Conservation (phyloP, 2,888 invertebrate species). For the Leptopterna dolabrata region DNA sequence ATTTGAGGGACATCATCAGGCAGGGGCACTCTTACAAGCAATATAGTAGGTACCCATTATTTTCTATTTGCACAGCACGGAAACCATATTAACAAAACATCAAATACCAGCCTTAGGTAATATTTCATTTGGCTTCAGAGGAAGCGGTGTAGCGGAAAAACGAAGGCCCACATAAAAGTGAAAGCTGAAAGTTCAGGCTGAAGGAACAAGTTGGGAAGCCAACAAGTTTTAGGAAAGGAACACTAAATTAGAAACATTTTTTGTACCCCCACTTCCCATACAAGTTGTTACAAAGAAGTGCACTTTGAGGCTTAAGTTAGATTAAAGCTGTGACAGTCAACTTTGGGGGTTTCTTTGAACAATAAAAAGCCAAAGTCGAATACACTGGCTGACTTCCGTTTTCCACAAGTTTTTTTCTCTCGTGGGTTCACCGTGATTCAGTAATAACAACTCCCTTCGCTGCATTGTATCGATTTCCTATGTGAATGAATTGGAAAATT, state of each 20-base stretch:
- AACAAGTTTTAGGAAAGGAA: slow-evolving; percentile 15
- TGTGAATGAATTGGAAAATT: too few species aligned
- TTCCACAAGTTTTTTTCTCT: background rate
- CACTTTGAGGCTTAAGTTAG: slow-evolving; percentile 40
- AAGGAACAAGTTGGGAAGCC: slow-evolving; percentile 13
- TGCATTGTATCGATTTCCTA: background rate
- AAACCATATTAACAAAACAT: too few species aligned
- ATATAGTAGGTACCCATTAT: too few species aligned
- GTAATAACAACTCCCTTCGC: background rate
- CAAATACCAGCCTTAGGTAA: background rate
- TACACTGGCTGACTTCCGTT: background rate
- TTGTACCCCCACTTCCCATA: background rate
- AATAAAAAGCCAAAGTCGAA: slow-evolving; percentile 25
- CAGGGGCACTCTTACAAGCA: too few species aligned
- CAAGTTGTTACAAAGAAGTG: slow-evolving; percentile 42
- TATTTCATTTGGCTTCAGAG: background rate
- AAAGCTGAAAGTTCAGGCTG: background rate
- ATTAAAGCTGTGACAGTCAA: slow-evolving; percentile 40
- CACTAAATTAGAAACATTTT: slow-evolving; percentile 33
- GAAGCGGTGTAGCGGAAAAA: background rate
- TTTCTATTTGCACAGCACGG: too few species aligned
- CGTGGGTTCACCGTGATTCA: background rate
- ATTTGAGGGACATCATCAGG: too few species aligned
- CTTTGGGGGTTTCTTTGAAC: slow-evolving; percentile 7
- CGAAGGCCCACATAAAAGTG: background rate